Percentiles rank a stretch among this genome's conserved stretches.
These are phyloP conservation scores for Drosophila parthenogenetica DNA, from an alignment of 2,888 invertebrate genomes.

Conservation along the genomic window DNA sequence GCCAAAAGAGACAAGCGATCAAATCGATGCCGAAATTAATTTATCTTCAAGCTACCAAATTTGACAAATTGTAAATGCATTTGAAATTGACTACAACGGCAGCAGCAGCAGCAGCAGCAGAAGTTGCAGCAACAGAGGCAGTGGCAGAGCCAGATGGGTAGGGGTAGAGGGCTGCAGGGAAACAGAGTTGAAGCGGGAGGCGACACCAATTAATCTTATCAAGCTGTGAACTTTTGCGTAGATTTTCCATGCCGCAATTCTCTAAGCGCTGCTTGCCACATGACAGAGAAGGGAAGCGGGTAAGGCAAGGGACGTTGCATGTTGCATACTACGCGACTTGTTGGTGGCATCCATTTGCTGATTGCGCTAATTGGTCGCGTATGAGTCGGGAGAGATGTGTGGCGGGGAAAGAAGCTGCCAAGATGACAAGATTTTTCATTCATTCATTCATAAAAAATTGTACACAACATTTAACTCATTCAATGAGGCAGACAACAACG, in stretches of 20 bases:
- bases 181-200: conserved; percentile 24
- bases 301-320: conserved; percentile 2
- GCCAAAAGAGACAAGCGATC: conserved; percentile 77
- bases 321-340: neutral
- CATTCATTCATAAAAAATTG: conserved; percentile 59
- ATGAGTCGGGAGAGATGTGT: conserved; percentile 12
- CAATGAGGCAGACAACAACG: conserved; percentile 44
- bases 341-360: conserved; percentile 51
- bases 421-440: conserved; percentile 74
- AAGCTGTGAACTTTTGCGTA: conserved; percentile 74
- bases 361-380: conserved; percentile 75
- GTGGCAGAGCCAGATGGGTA: neutral
- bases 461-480: conserved; percentile 52
- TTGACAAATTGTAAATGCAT: conserved; percentile 79
- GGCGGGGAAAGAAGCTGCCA: conserved; percentile 3
- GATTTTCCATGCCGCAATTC: conserved; percentile 54
- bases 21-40: conserved; percentile 84
- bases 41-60: conserved; percentile 81
- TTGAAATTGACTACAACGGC: conserved; percentile 72
- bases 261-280: conserved; percentile 24
- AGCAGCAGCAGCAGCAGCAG: conserved; percentile 3
- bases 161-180: neutral
- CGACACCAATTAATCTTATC: conserved; percentile 71
- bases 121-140: neutral
- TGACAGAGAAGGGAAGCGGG: neutral